phyloP scores from a whole-genome alignment of 2,888 invertebrate species.

The Stegana nigrithorax region DNA sequence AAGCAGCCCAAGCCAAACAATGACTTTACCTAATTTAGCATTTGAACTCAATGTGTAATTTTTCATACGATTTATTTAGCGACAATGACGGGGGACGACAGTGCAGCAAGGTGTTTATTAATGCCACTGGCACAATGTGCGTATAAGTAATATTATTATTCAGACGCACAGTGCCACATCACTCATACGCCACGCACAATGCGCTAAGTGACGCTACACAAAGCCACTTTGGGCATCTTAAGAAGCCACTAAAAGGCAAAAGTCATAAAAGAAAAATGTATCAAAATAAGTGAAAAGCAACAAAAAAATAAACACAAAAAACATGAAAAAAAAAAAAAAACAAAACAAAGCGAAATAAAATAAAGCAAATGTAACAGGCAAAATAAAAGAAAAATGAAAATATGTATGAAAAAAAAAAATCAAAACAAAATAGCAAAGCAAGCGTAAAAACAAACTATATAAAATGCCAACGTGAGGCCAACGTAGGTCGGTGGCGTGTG shows the following conservation, averaged over 20 bases:
- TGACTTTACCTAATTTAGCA: slow-evolving; percentile 10
- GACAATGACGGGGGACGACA: background rate
- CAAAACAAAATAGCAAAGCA: background rate
- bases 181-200: slow-evolving; percentile 47
- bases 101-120: slow-evolving; percentile 51
- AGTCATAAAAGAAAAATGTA: slow-evolving; percentile 59
- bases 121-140: slow-evolving; percentile 56
- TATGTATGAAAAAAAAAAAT: background rate
- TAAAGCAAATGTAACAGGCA: background rate
- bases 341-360: background rate
- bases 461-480: background rate
- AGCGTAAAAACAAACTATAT: background rate
- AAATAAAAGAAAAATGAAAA: background rate
- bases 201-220: slow-evolving; percentile 20
- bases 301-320: background rate
- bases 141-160: slow-evolving; percentile 22
- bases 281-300: slow-evolving; percentile 35
- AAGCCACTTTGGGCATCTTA: slow-evolving; percentile 49
- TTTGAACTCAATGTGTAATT: background rate
- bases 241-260: slow-evolving; percentile 59
- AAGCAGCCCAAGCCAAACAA: background rate
- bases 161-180: slow-evolving; percentile 32
- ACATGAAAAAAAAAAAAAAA: background rate
- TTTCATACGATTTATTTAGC: background rate
- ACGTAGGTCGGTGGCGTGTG: background rate